Conservation (phyloP, 2,888 invertebrate genomes). For the Poecilobothrus nobilitatus region DNA sequence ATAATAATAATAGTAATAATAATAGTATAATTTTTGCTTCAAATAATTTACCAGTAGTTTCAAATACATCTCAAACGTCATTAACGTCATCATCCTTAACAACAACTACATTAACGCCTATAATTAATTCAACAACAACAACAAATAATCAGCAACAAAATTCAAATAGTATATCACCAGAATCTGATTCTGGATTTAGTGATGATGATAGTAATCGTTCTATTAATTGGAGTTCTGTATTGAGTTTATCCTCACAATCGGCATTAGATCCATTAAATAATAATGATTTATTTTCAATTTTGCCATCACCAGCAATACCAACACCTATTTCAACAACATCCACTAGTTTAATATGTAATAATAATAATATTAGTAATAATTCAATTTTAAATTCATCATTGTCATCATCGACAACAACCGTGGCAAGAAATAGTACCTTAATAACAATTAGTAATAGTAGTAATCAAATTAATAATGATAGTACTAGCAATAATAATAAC, state of each 20-base stretch:
- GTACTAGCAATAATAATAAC: not conserved
- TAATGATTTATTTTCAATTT: constrained; percentile 58
- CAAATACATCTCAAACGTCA: not conserved
- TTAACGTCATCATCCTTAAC: not conserved
- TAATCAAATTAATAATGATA: constrained; percentile 11
- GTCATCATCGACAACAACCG: constrained; percentile 17
- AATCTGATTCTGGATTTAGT: constrained; percentile 68
- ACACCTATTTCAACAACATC: constrained; percentile 16
- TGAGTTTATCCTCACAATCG: constrained; percentile 77
- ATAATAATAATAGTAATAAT: constrained; percentile 8
- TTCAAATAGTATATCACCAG: constrained; percentile 30
- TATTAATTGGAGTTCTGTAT: constrained; percentile 87
- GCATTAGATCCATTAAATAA: constrained; percentile 74
- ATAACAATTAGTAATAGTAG: constrained; percentile 18
- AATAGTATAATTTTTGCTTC: not conserved
- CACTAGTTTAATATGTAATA: constrained; percentile 1
- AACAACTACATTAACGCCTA: constrained; percentile 15
- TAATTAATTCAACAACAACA: not conserved
- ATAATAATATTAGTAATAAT: not conserved
- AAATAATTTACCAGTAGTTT: not conserved
- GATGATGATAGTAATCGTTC: constrained; percentile 66
- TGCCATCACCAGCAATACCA: constrained; percentile 27
- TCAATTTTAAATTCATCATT: constrained; percentile 9
- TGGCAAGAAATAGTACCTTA: constrained; percentile 17
- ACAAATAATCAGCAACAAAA: not conserved